phyloP scores from a whole-genome alignment of 2,113 vertebrate species.

The Charadrius vociferus region DNA sequence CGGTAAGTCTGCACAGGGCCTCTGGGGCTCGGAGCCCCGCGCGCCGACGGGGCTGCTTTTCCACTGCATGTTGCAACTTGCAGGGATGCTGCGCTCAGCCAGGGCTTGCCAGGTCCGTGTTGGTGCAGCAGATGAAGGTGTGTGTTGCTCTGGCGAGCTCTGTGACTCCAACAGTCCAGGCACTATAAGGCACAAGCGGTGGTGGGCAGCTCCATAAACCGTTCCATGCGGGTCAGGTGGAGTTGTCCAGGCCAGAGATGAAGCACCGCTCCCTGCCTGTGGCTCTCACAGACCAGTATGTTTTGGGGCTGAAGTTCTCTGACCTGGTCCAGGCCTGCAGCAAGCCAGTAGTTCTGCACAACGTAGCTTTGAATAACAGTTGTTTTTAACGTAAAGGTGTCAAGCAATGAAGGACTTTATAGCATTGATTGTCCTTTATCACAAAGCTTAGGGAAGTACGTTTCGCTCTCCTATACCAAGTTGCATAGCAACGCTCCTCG shows the following conservation, averaged over 20 bases:
- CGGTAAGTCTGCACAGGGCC: background rate
- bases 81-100: background rate
- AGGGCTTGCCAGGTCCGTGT: background rate
- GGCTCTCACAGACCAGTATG: background rate
- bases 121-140: background rate
- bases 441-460: background rate
- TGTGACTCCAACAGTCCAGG: background rate
- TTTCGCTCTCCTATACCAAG: background rate
- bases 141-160: background rate
- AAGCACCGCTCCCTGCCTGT: fast-evolving
- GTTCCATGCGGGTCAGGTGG: fast-evolving
- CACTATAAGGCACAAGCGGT: fast-evolving
- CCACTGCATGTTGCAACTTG: fast-evolving
- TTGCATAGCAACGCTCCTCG: slow-evolving; percentile 2
- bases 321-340: background rate
- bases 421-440: background rate
- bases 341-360: background rate
- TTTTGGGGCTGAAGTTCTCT: background rate
- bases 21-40: background rate
- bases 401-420: background rate
- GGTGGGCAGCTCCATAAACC: background rate
- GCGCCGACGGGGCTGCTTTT: fast-evolving
- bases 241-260: background rate
- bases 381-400: background rate
- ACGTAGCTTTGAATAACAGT: background rate